phyloP scores from a whole-genome alignment of 2,113 vertebrate species.

The Paedocypris sp. region DNA sequence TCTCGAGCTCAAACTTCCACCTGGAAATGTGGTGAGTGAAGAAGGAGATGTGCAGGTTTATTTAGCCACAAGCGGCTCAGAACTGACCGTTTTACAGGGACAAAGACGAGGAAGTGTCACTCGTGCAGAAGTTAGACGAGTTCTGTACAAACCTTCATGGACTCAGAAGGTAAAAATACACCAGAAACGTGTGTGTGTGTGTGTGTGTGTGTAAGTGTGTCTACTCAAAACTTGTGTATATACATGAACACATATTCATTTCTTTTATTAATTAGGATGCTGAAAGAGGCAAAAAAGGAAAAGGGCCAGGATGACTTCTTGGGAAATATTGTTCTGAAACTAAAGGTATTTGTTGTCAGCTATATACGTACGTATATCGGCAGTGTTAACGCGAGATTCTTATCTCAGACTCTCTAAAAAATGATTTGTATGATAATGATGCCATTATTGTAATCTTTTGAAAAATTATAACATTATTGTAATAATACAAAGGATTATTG shows the following conservation, averaged over 20 bases:
- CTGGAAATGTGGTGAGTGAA: constrained; percentile 88
- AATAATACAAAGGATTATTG: no score
- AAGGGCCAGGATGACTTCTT: constrained; percentile 93
- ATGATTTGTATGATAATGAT: no score
- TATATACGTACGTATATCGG: no score
- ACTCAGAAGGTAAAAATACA: constrained; percentile 86
- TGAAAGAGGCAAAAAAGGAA: constrained; percentile 90
- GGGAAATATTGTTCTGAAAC: constrained; percentile 74
- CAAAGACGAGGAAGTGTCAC: constrained; percentile 74
- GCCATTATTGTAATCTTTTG: no score
- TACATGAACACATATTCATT: no score
- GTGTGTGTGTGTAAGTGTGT: no score
- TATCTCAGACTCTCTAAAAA: neutral
- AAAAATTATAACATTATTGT: no score
- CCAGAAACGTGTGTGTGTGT: no score
- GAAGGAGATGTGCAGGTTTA: neutral
- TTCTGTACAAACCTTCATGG: constrained; percentile 75
- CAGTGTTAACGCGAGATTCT: no score
- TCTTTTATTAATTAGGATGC: constrained; percentile 62
- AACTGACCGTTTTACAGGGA: constrained; percentile 65
- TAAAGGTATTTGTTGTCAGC: constrained; percentile 65
- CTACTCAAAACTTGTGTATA: no score
- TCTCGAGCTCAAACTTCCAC: constrained; percentile 66
- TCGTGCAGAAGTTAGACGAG: constrained; percentile 82
- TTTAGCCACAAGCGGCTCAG: neutral